These are phyloP conservation scores for Paramuricea clavata DNA, from an alignment of 92 coral and sea anemone species.

Conservation along the genomic window DNA sequence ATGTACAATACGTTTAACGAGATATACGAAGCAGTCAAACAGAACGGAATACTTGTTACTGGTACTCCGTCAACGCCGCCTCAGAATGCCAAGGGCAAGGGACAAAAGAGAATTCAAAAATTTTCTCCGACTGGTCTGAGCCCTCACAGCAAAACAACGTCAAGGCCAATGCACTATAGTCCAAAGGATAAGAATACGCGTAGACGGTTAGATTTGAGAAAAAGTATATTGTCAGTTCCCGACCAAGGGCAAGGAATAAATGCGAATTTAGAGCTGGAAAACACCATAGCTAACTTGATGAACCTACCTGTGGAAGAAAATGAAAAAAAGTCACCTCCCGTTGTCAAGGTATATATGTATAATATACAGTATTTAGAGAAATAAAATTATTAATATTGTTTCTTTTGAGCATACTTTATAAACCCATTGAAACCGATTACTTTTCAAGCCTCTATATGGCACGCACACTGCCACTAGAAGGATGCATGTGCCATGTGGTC, in stretches of 20 bases:
- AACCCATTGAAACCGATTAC: no score
- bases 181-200: background rate
- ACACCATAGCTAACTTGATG: constrained; percentile 48
- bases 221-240: background rate
- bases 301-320: constrained; percentile 29
- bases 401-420: background rate
- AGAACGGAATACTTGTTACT: background rate
- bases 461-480: no score
- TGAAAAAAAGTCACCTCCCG: background rate
- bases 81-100: background rate
- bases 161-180: background rate
- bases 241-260: background rate
- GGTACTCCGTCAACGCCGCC: background rate
- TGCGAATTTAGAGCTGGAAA: constrained; percentile 19
- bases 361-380: background rate
- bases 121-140: constrained; percentile 18
- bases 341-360: background rate
- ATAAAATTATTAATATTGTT: background rate
- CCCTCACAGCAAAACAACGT: background rate
- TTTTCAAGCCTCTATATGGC: no score
- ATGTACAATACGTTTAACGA: constrained; percentile 24
- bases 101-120: background rate
- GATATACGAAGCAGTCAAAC: constrained; percentile 10
- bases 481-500: no score
- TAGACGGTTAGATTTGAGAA: background rate